Base-by-base conservation (phyloP, 2,113 vertebrate species). In the Antechinus stuartii region DNA sequence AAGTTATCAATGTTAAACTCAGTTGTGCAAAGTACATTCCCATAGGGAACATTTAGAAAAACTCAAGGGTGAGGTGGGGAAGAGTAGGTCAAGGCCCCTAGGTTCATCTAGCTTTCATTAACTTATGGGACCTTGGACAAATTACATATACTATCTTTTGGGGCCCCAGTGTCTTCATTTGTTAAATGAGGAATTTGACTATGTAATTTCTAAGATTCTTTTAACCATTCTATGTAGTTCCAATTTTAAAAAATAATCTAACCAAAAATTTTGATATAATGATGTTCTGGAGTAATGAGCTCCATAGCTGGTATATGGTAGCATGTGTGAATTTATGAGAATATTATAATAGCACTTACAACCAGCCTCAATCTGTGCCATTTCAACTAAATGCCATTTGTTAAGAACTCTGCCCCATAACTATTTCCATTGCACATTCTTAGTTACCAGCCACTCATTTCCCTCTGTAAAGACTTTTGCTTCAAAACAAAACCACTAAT, bases 401-500 rank as follows among this genome's bases (percentile, higher is more conserved):
- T 89, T 95, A 94, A 93, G 30, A 91, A 84, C 56, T 89, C 27
- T 89, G 84, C 93, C 16, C 8, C 26, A 25, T 91, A 35, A 57
- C 46, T 84, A 92, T 95, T 53, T 68, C 68, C 16, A 84, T 84
- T 16, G 42, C n/a, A 68, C 8, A 91, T 68, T 47, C 35, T 52
- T 46, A 94, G 49, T 53, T 92, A 35, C 1, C 14, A 91, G 9
- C 23, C 26, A 89, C 91, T 93, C 25, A 57, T 94, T 94, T 94
- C 35, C 53, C 2, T 1, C 14, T 50, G 42, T 91, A 54, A 84
- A 91, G 54, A 92, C 30, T 42, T 97, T 92, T 94, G 8, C 53
- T 94, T 42, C 94, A 49, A 57, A 2, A 84, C 16, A 5, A 92
- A 96, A 95, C 27, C 50, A 94, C 92, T 94, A 94, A 91, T 46